Conservation (phyloP, 2,888 invertebrate genomes). For the Gnatocerus cornutus region DNA sequence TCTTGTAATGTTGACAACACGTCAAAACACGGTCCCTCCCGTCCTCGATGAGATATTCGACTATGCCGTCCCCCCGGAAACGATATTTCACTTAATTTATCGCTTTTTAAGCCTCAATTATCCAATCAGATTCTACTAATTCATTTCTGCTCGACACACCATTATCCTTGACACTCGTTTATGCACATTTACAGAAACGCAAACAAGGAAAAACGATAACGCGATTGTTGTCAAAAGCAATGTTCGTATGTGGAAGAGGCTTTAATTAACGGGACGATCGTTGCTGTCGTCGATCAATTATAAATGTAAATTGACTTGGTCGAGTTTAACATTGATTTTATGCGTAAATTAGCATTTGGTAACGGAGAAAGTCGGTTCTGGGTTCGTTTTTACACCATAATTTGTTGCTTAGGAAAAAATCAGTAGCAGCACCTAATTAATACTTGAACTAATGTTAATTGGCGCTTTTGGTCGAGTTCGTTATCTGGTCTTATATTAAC, state of each 20-base stretch:
- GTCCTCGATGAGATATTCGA: slow-evolving; percentile 14
- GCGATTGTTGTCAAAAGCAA: background rate
- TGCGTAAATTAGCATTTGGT: slow-evolving; percentile 45
- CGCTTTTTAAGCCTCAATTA: slow-evolving; percentile 21
- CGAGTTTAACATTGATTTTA: slow-evolving; percentile 39
- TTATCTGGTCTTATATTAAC: background rate
- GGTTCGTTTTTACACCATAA: slow-evolving; percentile 32
- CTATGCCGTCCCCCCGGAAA: slow-evolving; percentile 10
- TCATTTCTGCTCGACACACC: slow-evolving; percentile 14
- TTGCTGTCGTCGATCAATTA: slow-evolving; percentile 22
- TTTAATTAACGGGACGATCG: slow-evolving; percentile 27
- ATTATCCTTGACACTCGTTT: slow-evolving; percentile 26
- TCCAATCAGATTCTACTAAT: slow-evolving; percentile 16
- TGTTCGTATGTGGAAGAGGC: slow-evolving; percentile 3
- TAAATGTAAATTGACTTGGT: slow-evolving; percentile 38
- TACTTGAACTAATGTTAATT: slow-evolving; percentile 33
- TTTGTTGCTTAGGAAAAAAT: slow-evolving; percentile 16
- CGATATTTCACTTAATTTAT: slow-evolving; percentile 12
- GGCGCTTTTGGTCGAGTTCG: slow-evolving; percentile 26
- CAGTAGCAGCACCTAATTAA: slow-evolving; percentile 23
- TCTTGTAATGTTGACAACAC: slow-evolving; percentile 55
- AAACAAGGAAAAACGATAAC: background rate
- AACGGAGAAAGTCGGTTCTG: slow-evolving; percentile 43
- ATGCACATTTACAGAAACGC: slow-evolving; percentile 2
- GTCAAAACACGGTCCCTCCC: slow-evolving; percentile 15